A percentile compares a stretch with the other conserved stretches of the same genome.
phyloP scores from a whole-genome alignment of 2,113 vertebrate genomes.

The Ictalurus punctatus region DNA sequence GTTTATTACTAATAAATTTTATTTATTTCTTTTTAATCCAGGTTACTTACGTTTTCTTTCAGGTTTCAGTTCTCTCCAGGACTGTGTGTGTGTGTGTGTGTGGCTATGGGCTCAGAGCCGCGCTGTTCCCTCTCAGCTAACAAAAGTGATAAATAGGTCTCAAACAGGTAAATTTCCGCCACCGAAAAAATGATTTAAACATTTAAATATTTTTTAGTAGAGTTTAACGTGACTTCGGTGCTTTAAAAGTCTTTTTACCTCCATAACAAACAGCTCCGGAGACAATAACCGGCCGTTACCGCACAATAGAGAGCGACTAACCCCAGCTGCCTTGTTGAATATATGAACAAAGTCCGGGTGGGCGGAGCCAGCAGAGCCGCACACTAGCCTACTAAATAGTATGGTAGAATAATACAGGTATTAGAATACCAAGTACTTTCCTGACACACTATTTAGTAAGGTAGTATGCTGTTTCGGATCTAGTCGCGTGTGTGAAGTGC shows the following conservation, averaged over 20 bases:
- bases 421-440: background rate
- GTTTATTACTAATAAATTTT: too few species aligned
- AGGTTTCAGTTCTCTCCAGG: background rate
- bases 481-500: background rate
- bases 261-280: background rate
- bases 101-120: too few species aligned
- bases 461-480: too few species aligned
- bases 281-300: background rate
- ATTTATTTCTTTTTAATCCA: too few species aligned
- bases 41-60: constrained; percentile 19
- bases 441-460: background rate
- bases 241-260: background rate
- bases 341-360: background rate
- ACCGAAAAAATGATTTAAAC: background rate
- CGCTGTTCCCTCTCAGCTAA: background rate
- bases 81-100: background rate
- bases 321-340: background rate
- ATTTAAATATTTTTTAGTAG: background rate
- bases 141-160: background rate
- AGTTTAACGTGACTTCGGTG: background rate
- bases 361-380: background rate
- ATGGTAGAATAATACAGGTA: rapidly evolving
- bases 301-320: constrained; percentile 4
- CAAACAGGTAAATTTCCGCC: background rate
- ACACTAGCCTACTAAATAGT: background rate